Evolutionary conservation across 2,888 invertebrate genomes (phyloP).

Genomic region (Apodemia zela): DNA sequence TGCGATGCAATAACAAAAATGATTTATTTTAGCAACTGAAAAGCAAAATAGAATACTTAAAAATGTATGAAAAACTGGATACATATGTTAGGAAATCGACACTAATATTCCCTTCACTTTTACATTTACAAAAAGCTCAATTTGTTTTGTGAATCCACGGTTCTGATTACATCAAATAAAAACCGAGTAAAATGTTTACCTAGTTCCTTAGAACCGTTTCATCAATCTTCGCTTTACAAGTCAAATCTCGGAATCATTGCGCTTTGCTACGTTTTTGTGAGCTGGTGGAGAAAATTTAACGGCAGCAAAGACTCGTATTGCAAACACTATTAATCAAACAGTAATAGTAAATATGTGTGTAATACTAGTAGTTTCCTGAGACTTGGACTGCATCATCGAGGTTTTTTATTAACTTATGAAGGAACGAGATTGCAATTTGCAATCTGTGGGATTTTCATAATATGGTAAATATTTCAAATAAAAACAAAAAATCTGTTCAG

Average conservation of each 20-base stretch:
- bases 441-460: too few species aligned
- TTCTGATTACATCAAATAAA: neutral
- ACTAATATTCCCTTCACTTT: neutral
- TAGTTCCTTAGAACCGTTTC: neutral
- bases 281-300: neutral
- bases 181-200: conserved; percentile 2
- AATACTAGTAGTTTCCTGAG: neutral
- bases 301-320: neutral
- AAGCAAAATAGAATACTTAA: too few species aligned
- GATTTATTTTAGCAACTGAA: too few species aligned
- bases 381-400: neutral
- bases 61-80: too few species aligned
- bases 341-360: neutral
- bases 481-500: too few species aligned
- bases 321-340: conserved; percentile 2
- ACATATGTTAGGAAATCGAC: too few species aligned
- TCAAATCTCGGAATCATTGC: neutral
- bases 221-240: conserved; percentile 14
- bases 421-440: too few species aligned
- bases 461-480: too few species aligned
- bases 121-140: neutral
- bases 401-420: too few species aligned
- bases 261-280: conserved; percentile 12
- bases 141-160: conserved; percentile 2
- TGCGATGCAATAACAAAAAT: too few species aligned